Conservation (phyloP, 1,140 invertebrate genomes). For the Trissolcus basalis region DNA sequence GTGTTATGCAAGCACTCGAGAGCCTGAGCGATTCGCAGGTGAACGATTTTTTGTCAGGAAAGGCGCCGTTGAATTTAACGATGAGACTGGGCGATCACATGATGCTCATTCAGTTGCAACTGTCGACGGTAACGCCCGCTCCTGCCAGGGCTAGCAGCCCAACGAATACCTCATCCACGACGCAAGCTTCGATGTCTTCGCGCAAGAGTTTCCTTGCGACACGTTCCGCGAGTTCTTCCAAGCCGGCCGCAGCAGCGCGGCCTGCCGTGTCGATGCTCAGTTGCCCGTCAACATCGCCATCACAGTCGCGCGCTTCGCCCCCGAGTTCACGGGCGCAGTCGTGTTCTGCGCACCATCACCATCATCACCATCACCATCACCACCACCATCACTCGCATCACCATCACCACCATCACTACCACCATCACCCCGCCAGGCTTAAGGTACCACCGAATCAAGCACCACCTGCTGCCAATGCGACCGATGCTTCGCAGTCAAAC, state of each 20-base stretch:
- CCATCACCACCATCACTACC: conserved; percentile 62
- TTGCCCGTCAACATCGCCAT: background rate
- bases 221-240: conserved; percentile 41
- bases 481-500: conserved; percentile 29
- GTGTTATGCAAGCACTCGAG: conserved; percentile 95
- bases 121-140: conserved; percentile 86
- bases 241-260: conserved; percentile 38
- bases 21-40: conserved; percentile 93
- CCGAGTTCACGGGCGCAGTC: conserved; percentile 36
- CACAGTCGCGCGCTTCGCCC: background rate
- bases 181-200: background rate
- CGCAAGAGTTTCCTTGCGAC: conserved; percentile 51
- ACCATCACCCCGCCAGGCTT: conserved; percentile 18
- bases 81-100: conserved; percentile 97
- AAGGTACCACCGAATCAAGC: conserved; percentile 2
- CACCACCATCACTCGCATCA: conserved; percentile 63
- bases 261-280: conserved; percentile 41
- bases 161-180: conserved; percentile 27
- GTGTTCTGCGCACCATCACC: conserved; percentile 55
- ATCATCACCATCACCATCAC: conserved; percentile 52
- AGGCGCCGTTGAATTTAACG: conserved; percentile 93
- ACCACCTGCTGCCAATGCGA: conserved; percentile 10
- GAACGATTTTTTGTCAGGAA: conserved; percentile 95
- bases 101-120: conserved; percentile 96
- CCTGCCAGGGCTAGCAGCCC: conserved; percentile 46